Percentiles rank a stretch among this genome's conserved stretches.
phyloP scores from a whole-genome alignment of 2,797 vertebrate genomes.

The Australoheros facetus region DNA sequence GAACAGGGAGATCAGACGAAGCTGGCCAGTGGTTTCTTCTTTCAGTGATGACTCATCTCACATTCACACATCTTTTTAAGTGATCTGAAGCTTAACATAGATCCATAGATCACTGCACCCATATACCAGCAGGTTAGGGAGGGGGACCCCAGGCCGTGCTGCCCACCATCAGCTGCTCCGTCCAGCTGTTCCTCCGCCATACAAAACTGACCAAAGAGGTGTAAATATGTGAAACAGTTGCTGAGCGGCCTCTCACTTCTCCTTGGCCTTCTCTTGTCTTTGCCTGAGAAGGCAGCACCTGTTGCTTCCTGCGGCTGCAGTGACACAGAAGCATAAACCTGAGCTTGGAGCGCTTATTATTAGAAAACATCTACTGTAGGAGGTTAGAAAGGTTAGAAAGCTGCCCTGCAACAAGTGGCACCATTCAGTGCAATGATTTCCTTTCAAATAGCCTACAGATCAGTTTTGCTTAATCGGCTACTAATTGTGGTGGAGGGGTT shows the following conservation, averaged over 20 bases:
- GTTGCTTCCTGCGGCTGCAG: constrained; percentile 25
- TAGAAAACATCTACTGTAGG: constrained; percentile 5
- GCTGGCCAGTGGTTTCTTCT: accelerated
- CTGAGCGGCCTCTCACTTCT: constrained; percentile 45
- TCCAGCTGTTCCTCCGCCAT: constrained; percentile 53
- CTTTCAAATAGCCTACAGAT: no score
- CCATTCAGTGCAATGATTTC: no score
- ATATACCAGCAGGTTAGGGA: constrained; percentile 36
- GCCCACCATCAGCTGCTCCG: constrained; percentile 44
- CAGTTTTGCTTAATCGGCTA: no score
- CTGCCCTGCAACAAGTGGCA: constrained; percentile 25
- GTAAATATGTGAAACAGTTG: constrained; percentile 45
- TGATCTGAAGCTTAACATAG: not conserved
- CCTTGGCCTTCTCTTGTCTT: constrained; percentile 36
- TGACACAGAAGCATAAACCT: constrained; percentile 15
- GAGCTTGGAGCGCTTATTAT: constrained; percentile 47
- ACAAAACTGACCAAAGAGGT: constrained; percentile 17
- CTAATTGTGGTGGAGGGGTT: accelerated
- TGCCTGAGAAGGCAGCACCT: constrained; percentile 56
- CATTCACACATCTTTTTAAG: not conserved
- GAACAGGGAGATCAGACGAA: not conserved
- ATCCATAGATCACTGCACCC: not conserved
- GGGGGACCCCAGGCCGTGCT: constrained; percentile 11
- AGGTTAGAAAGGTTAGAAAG: constrained; percentile 19
- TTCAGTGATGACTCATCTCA: not conserved